Evolutionary conservation across 2,113 vertebrate species (phyloP).

Genomic region (Caranx ignobilis): DNA sequence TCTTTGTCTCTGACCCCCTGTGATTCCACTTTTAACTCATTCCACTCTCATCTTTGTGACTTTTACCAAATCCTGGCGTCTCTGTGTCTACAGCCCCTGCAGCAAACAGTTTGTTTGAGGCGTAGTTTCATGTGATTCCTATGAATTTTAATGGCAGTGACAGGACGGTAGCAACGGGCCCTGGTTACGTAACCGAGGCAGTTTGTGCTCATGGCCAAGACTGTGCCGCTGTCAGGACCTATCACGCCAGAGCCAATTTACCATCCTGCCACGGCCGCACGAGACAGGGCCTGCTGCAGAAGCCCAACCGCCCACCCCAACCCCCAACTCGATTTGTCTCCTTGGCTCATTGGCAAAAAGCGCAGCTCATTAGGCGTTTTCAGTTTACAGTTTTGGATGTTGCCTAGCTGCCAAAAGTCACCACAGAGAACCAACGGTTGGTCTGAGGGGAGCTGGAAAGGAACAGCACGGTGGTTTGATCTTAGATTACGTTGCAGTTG

Average conservation of each 20-base stretch:
- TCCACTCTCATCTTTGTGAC: slow-evolving; percentile 14
- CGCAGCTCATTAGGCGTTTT: slow-evolving; percentile 36
- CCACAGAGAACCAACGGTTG: slow-evolving; percentile 41
- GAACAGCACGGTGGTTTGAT: slow-evolving; percentile 21
- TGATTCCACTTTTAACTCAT: slow-evolving; percentile 27
- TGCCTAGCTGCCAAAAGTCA: slow-evolving; percentile 15
- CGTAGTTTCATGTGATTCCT: slow-evolving; percentile 51
- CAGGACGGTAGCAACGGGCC: slow-evolving; percentile 51
- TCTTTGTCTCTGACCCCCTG: not conserved
- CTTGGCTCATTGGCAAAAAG: slow-evolving; percentile 30
- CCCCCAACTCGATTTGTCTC: not conserved
- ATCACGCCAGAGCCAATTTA: slow-evolving; percentile 53
- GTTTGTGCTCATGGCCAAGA: slow-evolving; percentile 68
- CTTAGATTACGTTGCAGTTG: not conserved
- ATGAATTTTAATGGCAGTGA: slow-evolving; percentile 66
- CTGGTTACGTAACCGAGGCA: slow-evolving; percentile 69
- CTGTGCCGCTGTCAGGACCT: slow-evolving; percentile 70
- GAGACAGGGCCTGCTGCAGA: slow-evolving; percentile 32
- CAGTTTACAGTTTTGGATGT: slow-evolving; percentile 22
- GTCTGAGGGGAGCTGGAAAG: slow-evolving; percentile 24
- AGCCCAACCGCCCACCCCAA: not conserved
- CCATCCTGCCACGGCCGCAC: slow-evolving; percentile 41
- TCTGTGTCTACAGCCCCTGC: not conserved
- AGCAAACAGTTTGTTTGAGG: slow-evolving; percentile 29
- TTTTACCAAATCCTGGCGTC: not conserved